Conservation (phyloP, 2,113 vertebrate species). For the Tragelaphus imberbis region DNA sequence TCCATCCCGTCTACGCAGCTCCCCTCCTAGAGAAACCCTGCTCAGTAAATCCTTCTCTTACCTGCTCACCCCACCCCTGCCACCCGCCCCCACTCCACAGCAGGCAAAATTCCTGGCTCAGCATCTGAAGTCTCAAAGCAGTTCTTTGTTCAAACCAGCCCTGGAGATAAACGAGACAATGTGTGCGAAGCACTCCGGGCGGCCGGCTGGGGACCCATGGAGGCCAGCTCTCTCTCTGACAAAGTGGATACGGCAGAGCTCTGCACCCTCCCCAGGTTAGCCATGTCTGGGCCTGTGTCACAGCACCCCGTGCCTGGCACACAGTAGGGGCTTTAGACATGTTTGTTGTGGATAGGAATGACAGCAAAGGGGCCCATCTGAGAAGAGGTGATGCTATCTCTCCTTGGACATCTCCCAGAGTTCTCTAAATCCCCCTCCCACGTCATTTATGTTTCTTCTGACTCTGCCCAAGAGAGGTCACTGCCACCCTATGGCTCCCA, state of each 20-base stretch:
- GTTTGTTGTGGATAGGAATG: not conserved
- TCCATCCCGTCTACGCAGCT: accelerated
- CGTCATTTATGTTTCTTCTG: slow-evolving; percentile 12
- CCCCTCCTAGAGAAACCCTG: not conserved
- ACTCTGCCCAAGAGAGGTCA: slow-evolving; percentile 51
- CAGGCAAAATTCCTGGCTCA: not conserved
- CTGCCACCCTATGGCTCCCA: slow-evolving; percentile 25
- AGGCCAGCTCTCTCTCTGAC: not conserved
- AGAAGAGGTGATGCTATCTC: not conserved
- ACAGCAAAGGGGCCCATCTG: not conserved
- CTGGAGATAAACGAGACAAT: slow-evolving; percentile 21
- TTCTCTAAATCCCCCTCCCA: not conserved
- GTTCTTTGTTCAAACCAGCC: slow-evolving; percentile 50
- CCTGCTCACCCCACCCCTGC: not conserved
- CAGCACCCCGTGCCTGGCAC: not conserved
- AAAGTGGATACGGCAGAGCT: accelerated
- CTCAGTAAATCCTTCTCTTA: not conserved
- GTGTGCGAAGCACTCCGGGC: not conserved
- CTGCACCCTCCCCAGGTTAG: accelerated
- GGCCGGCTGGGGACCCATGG: accelerated
- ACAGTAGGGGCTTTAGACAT: not conserved
- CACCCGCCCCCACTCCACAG: not conserved
- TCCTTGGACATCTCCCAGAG: accelerated
- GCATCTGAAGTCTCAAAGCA: slow-evolving; percentile 48
- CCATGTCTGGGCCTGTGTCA: not conserved